Base-by-base conservation (phyloP, 2,888 invertebrate genomes). In the Cheilosia soror region DNA sequence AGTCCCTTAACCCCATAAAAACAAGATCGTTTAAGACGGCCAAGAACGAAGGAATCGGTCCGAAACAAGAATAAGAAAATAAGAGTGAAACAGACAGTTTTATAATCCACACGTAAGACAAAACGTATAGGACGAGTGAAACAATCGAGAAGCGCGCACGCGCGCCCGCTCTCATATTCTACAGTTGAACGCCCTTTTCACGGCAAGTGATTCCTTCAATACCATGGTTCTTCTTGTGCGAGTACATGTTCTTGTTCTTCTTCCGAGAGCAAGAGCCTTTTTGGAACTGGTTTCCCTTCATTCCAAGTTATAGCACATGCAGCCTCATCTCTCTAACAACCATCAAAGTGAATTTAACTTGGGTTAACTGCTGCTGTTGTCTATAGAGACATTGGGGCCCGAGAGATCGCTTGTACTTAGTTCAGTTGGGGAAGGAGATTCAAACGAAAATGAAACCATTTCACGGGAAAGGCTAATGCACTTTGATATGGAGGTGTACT, bases 151-250 rank as follows among this genome's bases (percentile, higher is more conserved):
- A 51, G 55, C 15, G 29, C 27, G 55, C 5, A 76, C 76, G 83
- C 55, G 31, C 55, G 55, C 33, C 5, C 15, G 75, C 76, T 78
- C 88, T 88, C 88, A 84, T 62, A 83, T 75, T 71, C 71, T 76
- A 87, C 89, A 90, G 91, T 91, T 91, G 91, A 91, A 91, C 90
- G 91, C 91, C 91, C 91, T 91, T 91, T 91, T 91, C 91, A 91
- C 90, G 91, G 90, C 91, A 91, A 91, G 90, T 91, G 91, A 90
- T 91, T 91, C 90, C 89, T 87, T 87, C 76, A 75, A 42, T 60
- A 87, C 51, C 51, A 60, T 51, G 85, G 75, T 80, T 82, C 82
- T 88, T 87, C 87, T 15, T 47, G 47, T 47, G 15, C 47, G 7
- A 65, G 49, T 37, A 62, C 42, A 7, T 65, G 42, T 76, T 33